phyloP scores from a whole-genome alignment of 2,888 invertebrate species.

The Notodonta ziczac region DNA sequence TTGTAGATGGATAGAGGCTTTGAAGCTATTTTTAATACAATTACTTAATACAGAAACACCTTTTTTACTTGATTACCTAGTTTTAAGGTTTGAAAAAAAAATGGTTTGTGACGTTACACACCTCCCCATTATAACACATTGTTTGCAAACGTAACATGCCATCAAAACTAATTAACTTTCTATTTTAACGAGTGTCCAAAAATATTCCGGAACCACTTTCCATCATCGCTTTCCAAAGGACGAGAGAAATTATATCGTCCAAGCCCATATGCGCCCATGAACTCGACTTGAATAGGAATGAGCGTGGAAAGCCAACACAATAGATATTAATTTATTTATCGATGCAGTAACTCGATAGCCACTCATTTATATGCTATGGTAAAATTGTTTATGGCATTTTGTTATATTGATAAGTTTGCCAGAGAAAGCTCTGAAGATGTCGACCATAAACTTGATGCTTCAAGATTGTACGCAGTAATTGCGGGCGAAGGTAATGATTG shows the following conservation, averaged over 20 bases:
- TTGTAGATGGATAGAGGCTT: too few relatives aligned
- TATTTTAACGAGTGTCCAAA: slow-evolving; percentile 74
- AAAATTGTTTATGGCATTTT: slow-evolving; percentile 42
- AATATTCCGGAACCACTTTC: slow-evolving; percentile 80
- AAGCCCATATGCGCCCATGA: slow-evolving; percentile 57
- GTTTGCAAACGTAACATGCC: slow-evolving; percentile 39
- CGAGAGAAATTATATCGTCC: slow-evolving; percentile 79
- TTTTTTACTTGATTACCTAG: too few relatives aligned
- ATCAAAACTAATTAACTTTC: slow-evolving; percentile 69
- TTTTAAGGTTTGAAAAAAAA: too few relatives aligned
- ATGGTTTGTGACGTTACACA: too few relatives aligned
- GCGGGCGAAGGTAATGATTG: slow-evolving; percentile 36
- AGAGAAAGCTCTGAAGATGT: slow-evolving; percentile 37
- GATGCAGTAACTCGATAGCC: slow-evolving; percentile 43
- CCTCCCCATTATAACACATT: slow-evolving; percentile 19
- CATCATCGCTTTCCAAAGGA: slow-evolving; percentile 76
- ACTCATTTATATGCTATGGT: slow-evolving; percentile 45
- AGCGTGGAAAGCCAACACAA: slow-evolving; percentile 71
- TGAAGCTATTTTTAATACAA: too few relatives aligned
- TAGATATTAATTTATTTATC: slow-evolving; percentile 78
- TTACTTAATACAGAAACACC: too few relatives aligned
- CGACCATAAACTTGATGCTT: slow-evolving; percentile 34
- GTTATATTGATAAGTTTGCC: slow-evolving; percentile 28
- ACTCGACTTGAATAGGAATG: slow-evolving; percentile 68
- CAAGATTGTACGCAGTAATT: slow-evolving; percentile 7